phyloP scores from a whole-genome alignment of 1,140 invertebrate genomes.

The Drosophila nannoptera region DNA sequence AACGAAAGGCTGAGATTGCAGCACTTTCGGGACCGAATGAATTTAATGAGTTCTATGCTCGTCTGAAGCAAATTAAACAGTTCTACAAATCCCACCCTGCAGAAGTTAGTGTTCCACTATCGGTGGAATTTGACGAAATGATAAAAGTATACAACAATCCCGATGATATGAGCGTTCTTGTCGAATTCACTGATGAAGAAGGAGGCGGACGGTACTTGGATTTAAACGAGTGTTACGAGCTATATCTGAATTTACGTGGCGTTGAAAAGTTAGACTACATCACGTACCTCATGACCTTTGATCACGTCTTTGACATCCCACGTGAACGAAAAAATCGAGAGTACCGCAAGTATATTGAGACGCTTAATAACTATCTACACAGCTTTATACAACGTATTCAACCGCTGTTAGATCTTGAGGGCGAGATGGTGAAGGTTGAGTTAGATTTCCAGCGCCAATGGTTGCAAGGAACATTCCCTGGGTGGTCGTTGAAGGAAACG shows the following conservation, averaged over 20 bases:
- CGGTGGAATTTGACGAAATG: slow-evolving; percentile 97
- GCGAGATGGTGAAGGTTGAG: slow-evolving; percentile 87
- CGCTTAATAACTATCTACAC: slow-evolving; percentile 92
- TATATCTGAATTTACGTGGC: slow-evolving; percentile 97
- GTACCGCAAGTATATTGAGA: slow-evolving; percentile 93
- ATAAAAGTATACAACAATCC: slow-evolving; percentile 83
- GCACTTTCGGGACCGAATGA: slow-evolving; percentile 98
- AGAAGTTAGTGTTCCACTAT: slow-evolving; percentile 97
- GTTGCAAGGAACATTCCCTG: slow-evolving; percentile 93
- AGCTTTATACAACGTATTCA: slow-evolving; percentile 92
- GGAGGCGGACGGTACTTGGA: slow-evolving; percentile 99
- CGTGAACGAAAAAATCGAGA: slow-evolving; percentile 96
- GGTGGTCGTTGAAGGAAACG: slow-evolving; percentile 96
- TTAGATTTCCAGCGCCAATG: slow-evolving; percentile 93
- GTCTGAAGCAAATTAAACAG: slow-evolving; percentile 96
- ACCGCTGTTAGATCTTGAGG: slow-evolving; percentile 92
- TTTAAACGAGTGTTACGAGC: slow-evolving; percentile 97
- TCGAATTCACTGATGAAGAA: slow-evolving; percentile 99
- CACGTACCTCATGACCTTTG: slow-evolving; percentile 95
- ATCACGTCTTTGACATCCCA: slow-evolving; percentile 97
- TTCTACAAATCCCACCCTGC: slow-evolving; percentile 98
- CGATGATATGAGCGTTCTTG: slow-evolving; percentile 82
- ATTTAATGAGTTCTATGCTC: slow-evolving; percentile 97
- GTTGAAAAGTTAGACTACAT: slow-evolving; percentile 99
- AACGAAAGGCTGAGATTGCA: slow-evolving; percentile 96